These are phyloP conservation scores for Condylura cristata DNA, from an alignment of 2,113 vertebrate genomes.

Conservation along the genomic window DNA sequence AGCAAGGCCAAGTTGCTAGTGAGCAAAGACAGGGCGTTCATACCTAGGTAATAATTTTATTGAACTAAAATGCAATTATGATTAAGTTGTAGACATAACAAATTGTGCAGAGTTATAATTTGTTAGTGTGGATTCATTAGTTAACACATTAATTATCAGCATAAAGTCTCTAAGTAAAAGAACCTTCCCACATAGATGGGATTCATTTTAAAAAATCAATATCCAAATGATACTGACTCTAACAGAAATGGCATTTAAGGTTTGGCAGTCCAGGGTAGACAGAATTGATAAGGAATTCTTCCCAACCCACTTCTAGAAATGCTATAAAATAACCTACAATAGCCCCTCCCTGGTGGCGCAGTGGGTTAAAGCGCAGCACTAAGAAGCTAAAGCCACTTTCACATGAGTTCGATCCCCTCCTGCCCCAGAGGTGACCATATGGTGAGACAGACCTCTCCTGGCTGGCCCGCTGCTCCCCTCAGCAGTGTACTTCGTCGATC, in stretches of 20 bases:
- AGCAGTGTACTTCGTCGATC: too few relatives aligned
- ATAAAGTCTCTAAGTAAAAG: background rate
- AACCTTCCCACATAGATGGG: background rate
- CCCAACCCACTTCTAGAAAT: background rate
- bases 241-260: background rate
- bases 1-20: background rate
- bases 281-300: constrained; percentile 17
- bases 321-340: constrained; percentile 34
- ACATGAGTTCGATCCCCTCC: too few relatives aligned
- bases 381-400: too few relatives aligned
- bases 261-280: background rate
- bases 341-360: too few relatives aligned
- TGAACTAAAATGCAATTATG: constrained; percentile 23
- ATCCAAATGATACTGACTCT: background rate
- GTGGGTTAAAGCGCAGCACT: too few relatives aligned
- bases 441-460: too few relatives aligned
- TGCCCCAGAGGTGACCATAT: too few relatives aligned
- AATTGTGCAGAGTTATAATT: background rate
- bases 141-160: background rate
- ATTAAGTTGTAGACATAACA: background rate
- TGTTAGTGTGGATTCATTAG: background rate
- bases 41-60: background rate
- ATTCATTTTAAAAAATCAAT: background rate
- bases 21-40: background rate
- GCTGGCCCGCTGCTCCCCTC: too few relatives aligned